A percentile compares a stretch with the other conserved stretches of the same genome.
Conservation (phyloP, 2,888 invertebrate genomes). For the Lottia gigantea region DNA sequence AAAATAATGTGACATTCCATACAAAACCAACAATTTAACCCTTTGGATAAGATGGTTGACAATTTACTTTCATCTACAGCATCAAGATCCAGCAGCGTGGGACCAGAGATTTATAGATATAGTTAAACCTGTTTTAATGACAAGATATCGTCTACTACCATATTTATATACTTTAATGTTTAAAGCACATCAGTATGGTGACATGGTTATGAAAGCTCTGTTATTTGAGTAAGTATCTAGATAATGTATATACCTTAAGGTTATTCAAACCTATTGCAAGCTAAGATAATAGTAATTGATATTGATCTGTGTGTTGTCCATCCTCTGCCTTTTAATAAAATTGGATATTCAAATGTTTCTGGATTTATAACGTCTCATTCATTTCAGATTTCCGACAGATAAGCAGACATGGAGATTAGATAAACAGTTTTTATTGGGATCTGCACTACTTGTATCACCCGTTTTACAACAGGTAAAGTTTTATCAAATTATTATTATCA, state of each 20-base stretch:
- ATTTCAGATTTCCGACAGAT: conserved; percentile 42
- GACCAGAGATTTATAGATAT: conserved; percentile 40
- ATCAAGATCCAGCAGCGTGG: conserved; percentile 61
- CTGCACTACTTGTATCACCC: conserved; percentile 49
- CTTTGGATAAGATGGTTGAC: background rate
- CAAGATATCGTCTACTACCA: conserved; percentile 68
- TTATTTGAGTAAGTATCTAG: conserved; percentile 62
- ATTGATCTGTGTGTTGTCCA: too few relatives aligned
- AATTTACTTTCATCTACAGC: conserved; percentile 33
- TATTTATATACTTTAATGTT: conserved; percentile 69
- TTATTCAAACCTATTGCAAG: too few relatives aligned
- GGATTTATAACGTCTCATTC: too few relatives aligned
- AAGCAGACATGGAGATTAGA: conserved; percentile 38
- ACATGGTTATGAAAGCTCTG: conserved; percentile 66
- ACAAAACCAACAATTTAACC: too few relatives aligned
- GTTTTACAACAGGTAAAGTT: too few relatives aligned
- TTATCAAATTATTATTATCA: too few relatives aligned
- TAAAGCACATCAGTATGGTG: conserved; percentile 60
- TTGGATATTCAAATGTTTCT: too few relatives aligned
- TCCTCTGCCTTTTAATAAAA: too few relatives aligned
- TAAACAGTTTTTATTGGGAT: conserved; percentile 61
- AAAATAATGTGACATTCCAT: too few relatives aligned
- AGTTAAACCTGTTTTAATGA: conserved; percentile 45
- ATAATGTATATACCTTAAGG: too few relatives aligned
- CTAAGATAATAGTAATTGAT: too few relatives aligned